These are phyloP conservation scores for Hippasteria phrygiana DNA, from an alignment of 53 echinoderm and acorn worm species.

Conservation along the genomic window DNA sequence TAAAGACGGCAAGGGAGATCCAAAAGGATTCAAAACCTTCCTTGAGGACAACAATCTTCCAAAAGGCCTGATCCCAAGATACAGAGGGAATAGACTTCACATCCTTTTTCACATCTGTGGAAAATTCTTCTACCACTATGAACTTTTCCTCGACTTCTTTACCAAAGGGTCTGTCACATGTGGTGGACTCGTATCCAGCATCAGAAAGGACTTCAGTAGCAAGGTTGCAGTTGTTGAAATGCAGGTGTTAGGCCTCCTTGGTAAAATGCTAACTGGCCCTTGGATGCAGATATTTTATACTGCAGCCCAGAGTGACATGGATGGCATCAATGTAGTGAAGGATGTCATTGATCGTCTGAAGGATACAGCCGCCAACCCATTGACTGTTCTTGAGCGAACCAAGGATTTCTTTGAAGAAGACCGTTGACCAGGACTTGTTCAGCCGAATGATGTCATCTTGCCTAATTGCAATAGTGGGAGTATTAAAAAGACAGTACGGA, in stretches of 20 bases:
- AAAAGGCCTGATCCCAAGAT: constrained; percentile 59
- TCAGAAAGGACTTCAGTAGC: constrained; percentile 49
- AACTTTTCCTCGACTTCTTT: constrained; percentile 11
- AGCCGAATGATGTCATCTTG: constrained; percentile 22
- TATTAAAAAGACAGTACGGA: constrained; percentile 53
- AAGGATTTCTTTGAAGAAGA: constrained; percentile 57
- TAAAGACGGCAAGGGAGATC: constrained; percentile 70
- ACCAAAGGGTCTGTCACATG: constrained; percentile 24
- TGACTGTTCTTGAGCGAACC: neutral
- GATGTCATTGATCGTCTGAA: constrained; percentile 44
- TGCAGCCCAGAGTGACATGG: constrained; percentile 10
- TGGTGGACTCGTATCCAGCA: constrained; percentile 46
- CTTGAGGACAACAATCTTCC: constrained; percentile 54
- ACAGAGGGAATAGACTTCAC: constrained; percentile 69
- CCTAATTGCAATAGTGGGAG: constrained; percentile 1
- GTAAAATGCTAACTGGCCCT: constrained; percentile 65
- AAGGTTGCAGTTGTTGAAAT: constrained; percentile 26
- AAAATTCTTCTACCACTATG: constrained; percentile 52
- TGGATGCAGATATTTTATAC: constrained; percentile 72
- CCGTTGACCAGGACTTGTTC: neutral
- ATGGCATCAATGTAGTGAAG: constrained; percentile 63
- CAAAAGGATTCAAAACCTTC: constrained; percentile 52
- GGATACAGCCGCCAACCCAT: neutral
- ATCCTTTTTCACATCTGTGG: constrained; percentile 75
- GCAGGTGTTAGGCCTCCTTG: constrained; percentile 55